These are phyloP conservation scores for Hirtodrosophila trivittata DNA, from an alignment of 2,888 invertebrate species.

Conservation along the genomic window DNA sequence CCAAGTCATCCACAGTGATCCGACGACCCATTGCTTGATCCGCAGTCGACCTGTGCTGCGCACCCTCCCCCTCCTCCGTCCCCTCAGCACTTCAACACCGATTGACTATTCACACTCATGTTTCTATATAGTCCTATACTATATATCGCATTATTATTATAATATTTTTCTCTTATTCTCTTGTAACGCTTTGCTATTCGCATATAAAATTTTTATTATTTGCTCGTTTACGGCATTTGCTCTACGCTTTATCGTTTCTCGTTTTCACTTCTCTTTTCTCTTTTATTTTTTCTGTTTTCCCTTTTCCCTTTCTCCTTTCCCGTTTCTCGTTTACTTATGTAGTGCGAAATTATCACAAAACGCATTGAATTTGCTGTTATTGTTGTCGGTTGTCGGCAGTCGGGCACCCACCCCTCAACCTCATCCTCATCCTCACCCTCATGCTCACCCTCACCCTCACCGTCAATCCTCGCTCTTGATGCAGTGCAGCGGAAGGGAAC, in stretches of 20 bases:
- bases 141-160: constrained; percentile 50
- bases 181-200: constrained; percentile 26
- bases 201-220: constrained; percentile 71
- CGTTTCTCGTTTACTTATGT: constrained; percentile 46
- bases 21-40: constrained; percentile 33
- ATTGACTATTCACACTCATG: constrained; percentile 81
- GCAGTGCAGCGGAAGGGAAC: constrained; percentile 58
- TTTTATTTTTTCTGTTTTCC: no score
- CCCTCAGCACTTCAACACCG: constrained; percentile 37
- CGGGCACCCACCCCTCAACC: constrained; percentile 27
- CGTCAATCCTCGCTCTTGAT: constrained; percentile 9
- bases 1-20: constrained; percentile 29
- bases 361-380: constrained; percentile 78
- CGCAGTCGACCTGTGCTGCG: constrained; percentile 36
- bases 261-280: constrained; percentile 19
- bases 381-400: constrained; percentile 52
- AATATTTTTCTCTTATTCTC: constrained; percentile 41
- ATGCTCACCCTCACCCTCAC: background rate
- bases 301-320: constrained; percentile 8
- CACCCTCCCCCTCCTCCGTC: no score
- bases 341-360: constrained; percentile 73
- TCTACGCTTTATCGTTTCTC: constrained; percentile 12
- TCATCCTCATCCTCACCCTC: constrained; percentile 3
- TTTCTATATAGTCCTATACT: constrained; percentile 44
- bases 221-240: constrained; percentile 63